Base-by-base conservation (phyloP, 2,113 vertebrate species). In the Amphiprion percula region DNA sequence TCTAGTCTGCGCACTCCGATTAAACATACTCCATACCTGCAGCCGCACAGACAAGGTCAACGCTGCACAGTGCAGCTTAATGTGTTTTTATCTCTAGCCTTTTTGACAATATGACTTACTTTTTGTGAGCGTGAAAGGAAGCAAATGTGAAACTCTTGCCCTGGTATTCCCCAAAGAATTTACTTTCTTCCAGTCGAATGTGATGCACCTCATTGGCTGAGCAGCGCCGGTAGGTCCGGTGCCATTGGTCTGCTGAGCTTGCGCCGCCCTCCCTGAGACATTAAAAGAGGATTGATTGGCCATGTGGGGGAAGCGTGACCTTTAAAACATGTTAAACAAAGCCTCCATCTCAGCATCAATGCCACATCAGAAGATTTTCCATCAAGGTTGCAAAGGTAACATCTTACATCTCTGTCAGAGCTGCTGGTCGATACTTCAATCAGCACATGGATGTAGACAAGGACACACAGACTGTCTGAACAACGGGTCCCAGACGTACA, bases 61-160 rank as follows among this genome's bases (percentile, higher is more conserved):
- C 17, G 46, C 15, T 37, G 54, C 60, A 52, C 19, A 3, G 6
- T 12, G 17, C 59, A n/a, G 58, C 0, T 1, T 10, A 4, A 12
- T 59, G 56, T 28, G 52, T 30, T 59, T 68, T 52, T 12, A 52
- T 52, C 23, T 63, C 9, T 46, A 28, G 17, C 5, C 33, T 46
- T 56, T 44, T 53, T 33, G 6, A 79, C 14, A 16, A 52, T 19
- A 5, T 23, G 8, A 83, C 95, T 92, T 84, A 96, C 96, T 96
- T 96, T 83, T 96, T 96, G 76, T 96, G 96, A 54, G 95, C 95
- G 10, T 96, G 96, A 88, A 96, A 96, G 24, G 96, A 96, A 24
- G 96, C 95, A 62, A 95, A 96, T 46, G 96, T 96, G 86, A 96
- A 96, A 82, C 95, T 96, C 87, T 96, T 96, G 73, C 95, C 95